Evolutionary conservation across 2,888 invertebrate genomes (phyloP).

Genomic region (Lysandra coridon): DNA sequence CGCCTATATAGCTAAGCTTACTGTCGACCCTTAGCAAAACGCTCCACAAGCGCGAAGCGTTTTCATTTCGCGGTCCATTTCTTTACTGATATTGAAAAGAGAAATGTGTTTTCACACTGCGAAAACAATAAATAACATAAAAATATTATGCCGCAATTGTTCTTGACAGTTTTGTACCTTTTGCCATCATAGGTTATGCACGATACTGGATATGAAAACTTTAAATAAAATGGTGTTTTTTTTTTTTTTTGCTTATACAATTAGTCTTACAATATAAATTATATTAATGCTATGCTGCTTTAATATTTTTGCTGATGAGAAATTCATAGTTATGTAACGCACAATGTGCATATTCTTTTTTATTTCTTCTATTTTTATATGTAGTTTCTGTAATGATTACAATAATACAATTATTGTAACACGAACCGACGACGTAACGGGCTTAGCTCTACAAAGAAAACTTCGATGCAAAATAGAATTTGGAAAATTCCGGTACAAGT

Average conservation of each 20-base stretch:
- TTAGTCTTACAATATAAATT: too few relatives aligned
- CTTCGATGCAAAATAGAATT: background rate
- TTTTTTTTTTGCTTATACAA: too few relatives aligned
- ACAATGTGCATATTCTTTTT: too few relatives aligned
- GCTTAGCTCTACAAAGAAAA: background rate
- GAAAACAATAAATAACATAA: background rate
- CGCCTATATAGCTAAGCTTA: background rate
- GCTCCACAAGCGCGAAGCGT: background rate
- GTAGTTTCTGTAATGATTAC: too few relatives aligned
- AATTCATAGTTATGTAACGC: too few relatives aligned
- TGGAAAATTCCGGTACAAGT: background rate
- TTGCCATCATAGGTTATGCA: background rate
- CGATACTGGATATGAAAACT: too few relatives aligned
- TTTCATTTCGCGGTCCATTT: constrained; percentile 8
- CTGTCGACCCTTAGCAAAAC: background rate
- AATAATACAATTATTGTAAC: too few relatives aligned
- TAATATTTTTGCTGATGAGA: too few relatives aligned
- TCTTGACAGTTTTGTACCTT: background rate
- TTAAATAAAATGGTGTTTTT: too few relatives aligned
- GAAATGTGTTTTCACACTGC: background rate
- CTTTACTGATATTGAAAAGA: background rate
- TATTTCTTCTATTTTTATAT: too few relatives aligned
- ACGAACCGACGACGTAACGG: too few relatives aligned
- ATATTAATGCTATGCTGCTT: too few relatives aligned
- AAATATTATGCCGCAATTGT: background rate